A percentile compares a stretch with the other conserved stretches of the same genome.
These are phyloP conservation scores for Rhyacichthys aspro DNA, from an alignment of 2,797 vertebrate species.

Conservation along the genomic window DNA sequence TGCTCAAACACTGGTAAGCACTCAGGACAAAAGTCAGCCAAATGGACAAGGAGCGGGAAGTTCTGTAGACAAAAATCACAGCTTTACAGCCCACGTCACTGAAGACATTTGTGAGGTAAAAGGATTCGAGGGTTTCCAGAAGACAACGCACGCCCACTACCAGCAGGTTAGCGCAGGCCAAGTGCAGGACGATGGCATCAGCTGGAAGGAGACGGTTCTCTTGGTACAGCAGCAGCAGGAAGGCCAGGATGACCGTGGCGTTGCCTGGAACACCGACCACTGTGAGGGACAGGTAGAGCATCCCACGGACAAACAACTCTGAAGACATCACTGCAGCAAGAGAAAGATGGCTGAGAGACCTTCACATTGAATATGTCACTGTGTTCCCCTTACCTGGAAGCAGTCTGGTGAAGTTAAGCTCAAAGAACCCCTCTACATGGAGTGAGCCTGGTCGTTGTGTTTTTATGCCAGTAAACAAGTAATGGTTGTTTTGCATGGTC, in stretches of 20 bases:
- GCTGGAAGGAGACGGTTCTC: slow-evolving; percentile 72
- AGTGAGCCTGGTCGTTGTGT: slow-evolving; percentile 23
- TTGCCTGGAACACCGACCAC: slow-evolving; percentile 77
- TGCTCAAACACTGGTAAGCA: slow-evolving; percentile 77
- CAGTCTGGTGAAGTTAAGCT: not conserved
- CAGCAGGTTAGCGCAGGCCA: slow-evolving; percentile 74
- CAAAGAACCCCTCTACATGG: not conserved
- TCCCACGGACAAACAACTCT: slow-evolving; percentile 60
- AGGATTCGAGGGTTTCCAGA: slow-evolving; percentile 75
- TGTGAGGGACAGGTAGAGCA: slow-evolving; percentile 75
- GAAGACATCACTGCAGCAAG: slow-evolving; percentile 64
- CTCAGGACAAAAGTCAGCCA: slow-evolving; percentile 83
- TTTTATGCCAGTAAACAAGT: slow-evolving; percentile 70
- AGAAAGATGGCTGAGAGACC: not conserved
- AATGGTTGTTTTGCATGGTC: slow-evolving; percentile 60
- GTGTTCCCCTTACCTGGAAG: not conserved
- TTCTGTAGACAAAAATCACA: slow-evolving; percentile 79
- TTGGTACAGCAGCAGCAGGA: slow-evolving; percentile 58
- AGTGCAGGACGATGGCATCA: slow-evolving; percentile 78
- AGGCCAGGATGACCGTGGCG: slow-evolving; percentile 66
- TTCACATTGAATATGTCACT: not conserved
- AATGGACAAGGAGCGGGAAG: slow-evolving; percentile 77
- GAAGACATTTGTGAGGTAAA: slow-evolving; percentile 65
- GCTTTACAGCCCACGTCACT: slow-evolving; percentile 69
- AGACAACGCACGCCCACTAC: slow-evolving; percentile 77